These are phyloP conservation scores for Ecdyonurus torrentis DNA, from an alignment of 2,888 invertebrate genomes.

Conservation along the genomic window DNA sequence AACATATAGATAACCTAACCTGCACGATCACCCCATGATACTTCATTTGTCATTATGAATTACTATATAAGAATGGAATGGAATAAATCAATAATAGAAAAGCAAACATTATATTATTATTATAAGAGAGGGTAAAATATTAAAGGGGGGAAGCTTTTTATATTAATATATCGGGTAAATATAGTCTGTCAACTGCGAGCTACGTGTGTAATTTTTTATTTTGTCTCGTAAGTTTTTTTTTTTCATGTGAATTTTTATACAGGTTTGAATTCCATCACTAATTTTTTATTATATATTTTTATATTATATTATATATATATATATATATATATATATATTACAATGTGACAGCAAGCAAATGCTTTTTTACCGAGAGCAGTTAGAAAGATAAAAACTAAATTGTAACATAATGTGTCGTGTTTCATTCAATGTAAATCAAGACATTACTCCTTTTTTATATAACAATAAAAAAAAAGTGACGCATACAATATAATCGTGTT, in stretches of 20 bases:
- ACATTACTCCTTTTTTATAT: background rate
- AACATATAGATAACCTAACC: too few relatives aligned
- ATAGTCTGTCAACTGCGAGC: too few relatives aligned
- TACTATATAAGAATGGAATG: too few relatives aligned
- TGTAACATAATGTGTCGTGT: background rate
- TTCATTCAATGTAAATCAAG: conserved; percentile 2
- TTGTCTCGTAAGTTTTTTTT: too few relatives aligned
- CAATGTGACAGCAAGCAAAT: background rate
- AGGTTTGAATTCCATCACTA: too few relatives aligned
- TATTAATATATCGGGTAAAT: background rate
- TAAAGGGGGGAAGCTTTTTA: background rate
- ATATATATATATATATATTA: background rate
- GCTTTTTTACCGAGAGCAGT: background rate
- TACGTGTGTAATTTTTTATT: background rate
- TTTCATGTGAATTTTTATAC: too few relatives aligned
- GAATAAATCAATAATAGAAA: conserved; percentile 1
- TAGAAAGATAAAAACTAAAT: background rate
- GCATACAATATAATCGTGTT: background rate
- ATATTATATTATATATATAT: background rate
- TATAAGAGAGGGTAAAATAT: background rate
- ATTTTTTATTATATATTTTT: background rate
- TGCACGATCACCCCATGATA: background rate
- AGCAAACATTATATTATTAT: too few relatives aligned
- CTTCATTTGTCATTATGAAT: conserved; percentile 1
- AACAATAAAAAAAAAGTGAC: background rate